These are phyloP conservation scores for Vanessa atalanta DNA, from an alignment of 1,140 invertebrate genomes.

Conservation along the genomic window DNA sequence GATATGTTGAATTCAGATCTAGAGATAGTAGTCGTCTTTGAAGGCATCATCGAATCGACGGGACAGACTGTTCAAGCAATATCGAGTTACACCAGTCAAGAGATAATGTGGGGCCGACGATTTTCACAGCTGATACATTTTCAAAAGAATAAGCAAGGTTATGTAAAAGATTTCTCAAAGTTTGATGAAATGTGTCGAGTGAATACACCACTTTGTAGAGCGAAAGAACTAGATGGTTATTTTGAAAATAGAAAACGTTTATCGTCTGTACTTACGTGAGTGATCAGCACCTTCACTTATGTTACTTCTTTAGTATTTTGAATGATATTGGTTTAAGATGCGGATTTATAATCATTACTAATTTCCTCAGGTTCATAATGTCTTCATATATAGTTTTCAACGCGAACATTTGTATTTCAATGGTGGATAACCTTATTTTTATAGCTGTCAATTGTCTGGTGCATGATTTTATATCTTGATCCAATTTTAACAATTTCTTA, in stretches of 20 bases:
- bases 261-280: constrained; percentile 23
- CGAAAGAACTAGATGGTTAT: constrained; percentile 84
- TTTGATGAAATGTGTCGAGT: constrained; percentile 92
- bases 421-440: constrained; percentile 50
- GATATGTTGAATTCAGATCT: constrained; percentile 87
- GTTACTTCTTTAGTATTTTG: background rate
- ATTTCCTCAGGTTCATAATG: constrained; percentile 59
- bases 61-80: constrained; percentile 83
- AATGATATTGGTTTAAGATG: constrained; percentile 40
- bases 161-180: constrained; percentile 89
- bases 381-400: constrained; percentile 55
- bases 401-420: constrained; percentile 51
- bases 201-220: constrained; percentile 90
- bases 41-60: constrained; percentile 87
- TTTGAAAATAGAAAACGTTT: constrained; percentile 53
- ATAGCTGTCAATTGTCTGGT: constrained; percentile 44
- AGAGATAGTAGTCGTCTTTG: constrained; percentile 88
- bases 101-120: constrained; percentile 87
- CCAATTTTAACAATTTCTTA: constrained; percentile 48
- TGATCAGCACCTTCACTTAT: background rate
- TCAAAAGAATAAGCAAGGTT: constrained; percentile 89
- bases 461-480: constrained; percentile 47
- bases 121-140: constrained; percentile 87
- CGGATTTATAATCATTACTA: constrained; percentile 51
- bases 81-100: constrained; percentile 84